Conservation (phyloP, 2,888 invertebrate species). For the Tricholauxania praeusta region DNA sequence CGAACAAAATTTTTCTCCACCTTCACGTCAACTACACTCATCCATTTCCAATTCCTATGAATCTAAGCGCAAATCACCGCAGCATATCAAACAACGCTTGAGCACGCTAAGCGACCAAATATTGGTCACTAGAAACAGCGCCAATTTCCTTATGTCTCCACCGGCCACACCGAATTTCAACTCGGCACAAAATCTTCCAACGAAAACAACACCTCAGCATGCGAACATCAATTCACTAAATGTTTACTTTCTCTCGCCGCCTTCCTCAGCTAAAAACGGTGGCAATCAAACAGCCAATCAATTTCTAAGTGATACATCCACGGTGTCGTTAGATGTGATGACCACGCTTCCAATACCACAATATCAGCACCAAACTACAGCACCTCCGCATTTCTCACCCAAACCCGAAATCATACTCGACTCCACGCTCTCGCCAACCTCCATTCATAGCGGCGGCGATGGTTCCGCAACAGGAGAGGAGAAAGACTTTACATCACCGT, state of each 20-base stretch:
- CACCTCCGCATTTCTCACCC: conserved; percentile 59
- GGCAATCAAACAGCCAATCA: conserved; percentile 47
- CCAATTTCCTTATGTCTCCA: conserved; percentile 65
- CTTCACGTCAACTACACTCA: conserved; percentile 18
- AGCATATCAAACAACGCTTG: conserved; percentile 60
- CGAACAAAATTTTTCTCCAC: conserved; percentile 27
- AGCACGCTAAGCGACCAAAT: conserved; percentile 67
- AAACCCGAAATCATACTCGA: conserved; percentile 68
- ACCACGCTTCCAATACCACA: conserved; percentile 54
- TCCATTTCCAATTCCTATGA: conserved; percentile 30
- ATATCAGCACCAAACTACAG: conserved; percentile 34
- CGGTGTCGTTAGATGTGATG: conserved; percentile 66
- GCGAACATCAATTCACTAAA: conserved; percentile 56
- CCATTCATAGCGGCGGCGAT: conserved; percentile 49
- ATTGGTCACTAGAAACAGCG: conserved; percentile 55
- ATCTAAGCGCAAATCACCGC: conserved; percentile 42
- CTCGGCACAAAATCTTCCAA: conserved; percentile 53
- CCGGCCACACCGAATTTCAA: conserved; percentile 63
- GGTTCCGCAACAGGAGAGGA: conserved; percentile 53
- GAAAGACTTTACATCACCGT: conserved; percentile 61
- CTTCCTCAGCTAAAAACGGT: conserved; percentile 44
- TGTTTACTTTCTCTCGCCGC: conserved; percentile 67
- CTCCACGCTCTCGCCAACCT: conserved; percentile 65
- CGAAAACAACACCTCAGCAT: conserved; percentile 31
- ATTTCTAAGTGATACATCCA: conserved; percentile 64